Evolutionary conservation across 2,888 invertebrate species (phyloP), one percentile per base, ranked within the genome.

Genomic region (Theodoxus fluviatilis): DNA sequence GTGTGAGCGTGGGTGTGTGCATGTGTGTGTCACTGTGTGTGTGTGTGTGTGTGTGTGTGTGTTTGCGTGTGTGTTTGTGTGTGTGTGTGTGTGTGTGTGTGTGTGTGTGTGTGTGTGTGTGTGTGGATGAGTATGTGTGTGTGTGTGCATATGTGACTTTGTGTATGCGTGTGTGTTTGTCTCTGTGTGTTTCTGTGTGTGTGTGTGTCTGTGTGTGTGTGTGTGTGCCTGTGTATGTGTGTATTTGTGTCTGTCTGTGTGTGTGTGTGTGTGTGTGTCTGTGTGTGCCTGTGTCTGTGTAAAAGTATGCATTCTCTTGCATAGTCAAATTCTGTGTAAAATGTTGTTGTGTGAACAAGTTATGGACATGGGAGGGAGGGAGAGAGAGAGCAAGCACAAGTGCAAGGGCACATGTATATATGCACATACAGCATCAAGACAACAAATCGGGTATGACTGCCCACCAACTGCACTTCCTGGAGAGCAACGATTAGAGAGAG

Each of bases 131-230:
- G 7, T n/a, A n/a, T n/a, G n/a, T n/a, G n/a, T n/a, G n/a, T n/a
- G n/a, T n/a, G n/a, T n/a, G n/a, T n/a, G n/a, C n/a, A n/a, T n/a
- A n/a, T n/a, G n/a, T n/a, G n/a, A n/a, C n/a, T n/a, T n/a, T n/a
- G n/a, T n/a, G n/a, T n/a, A 28, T 57, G 28, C 22, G 3, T 28
- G 57, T 57, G 4, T 57, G 57, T 57, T 6, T 43, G 43, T 57
- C 9, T 52, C 12, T 52, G 6, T 25, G 22, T 52, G 22, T n/a
- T 7, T n/a, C 18, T 43, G 43, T 12, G 43, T 43, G 9, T 7
- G 43, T 49, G 49, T 49, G 67, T 40, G 35, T 65, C 37, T 65
- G 65, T 65, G 65, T 38, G 7, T 65, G 37, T 65, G 7, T 49
- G 7, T 49, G 7, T 49, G 49, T 49, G 7, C 25, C n/a, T 49